Base-by-base conservation (phyloP, 2,888 invertebrate species). In the Lacanobia oleracea region DNA sequence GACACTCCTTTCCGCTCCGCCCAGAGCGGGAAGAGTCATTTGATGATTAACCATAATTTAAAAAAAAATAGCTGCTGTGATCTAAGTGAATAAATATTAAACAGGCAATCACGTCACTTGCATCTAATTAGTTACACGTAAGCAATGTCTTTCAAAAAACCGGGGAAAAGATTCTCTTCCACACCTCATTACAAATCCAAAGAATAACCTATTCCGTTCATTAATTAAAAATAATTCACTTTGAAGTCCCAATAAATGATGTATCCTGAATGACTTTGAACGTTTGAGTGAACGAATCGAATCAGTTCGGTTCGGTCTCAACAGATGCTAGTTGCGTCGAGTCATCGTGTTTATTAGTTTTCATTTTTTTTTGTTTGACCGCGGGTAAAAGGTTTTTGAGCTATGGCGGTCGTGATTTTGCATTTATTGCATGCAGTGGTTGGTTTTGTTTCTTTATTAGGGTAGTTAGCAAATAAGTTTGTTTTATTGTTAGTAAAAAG, bases 261-360 rank as follows among this genome's bases (percentile, higher is more conserved):
- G 64, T 56, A 73, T 68, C 59, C 68, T 61, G 67, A 83, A 72
- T 83, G 82, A 81, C 84, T 83, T 81, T 81, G 75, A 81, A 81
- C 68, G 81, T 84, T 72, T 56, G 65, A 83, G 62, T 67, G 69
- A 63, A 67, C 76, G 76, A 67, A 65, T 64, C 86, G 63, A 84
- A 84, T 84, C 57, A 57, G 72, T 75, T 74, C 60, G 51, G 23
- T 75, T 7, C n/a, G 37, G 40, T 27, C 63, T 67, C 67, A 72
- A 65, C 88, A 88, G 88, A 88, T 88, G 88, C 60, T 72, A 16
- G 40, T 73, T 51, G 7, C 69, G 87, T 54, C 71, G 40, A 77
- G 72, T 88, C 88, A 87, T 62, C 23, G 23, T 51, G 21, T 61
- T 78, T 84, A 87, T 79, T 81, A 71, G 12, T 82, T 74, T 72